Evolutionary conservation across 2,113 vertebrate genomes (phyloP), one percentile per base, ranked within the genome.

Genomic region (Neoarius graeffei): DNA sequence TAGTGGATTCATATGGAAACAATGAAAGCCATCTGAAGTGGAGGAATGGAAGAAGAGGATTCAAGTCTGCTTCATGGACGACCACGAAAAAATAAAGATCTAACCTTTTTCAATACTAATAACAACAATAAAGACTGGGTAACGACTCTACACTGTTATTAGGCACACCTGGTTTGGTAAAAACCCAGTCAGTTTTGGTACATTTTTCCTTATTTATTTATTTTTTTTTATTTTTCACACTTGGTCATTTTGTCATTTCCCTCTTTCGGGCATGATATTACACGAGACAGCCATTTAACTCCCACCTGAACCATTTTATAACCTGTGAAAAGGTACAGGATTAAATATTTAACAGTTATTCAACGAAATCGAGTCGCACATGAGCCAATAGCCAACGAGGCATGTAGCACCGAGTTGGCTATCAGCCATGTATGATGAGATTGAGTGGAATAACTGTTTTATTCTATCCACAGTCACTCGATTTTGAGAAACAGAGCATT

Each of bases 1-100:
- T 15, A 74, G 23, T 81, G 54, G 3, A 88, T 73, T 71, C 83
- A 87, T 35, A 77, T 84, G 86, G 81, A 73, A 84, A 74, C 59
- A 84, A 88, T 84, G 69, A 87, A 87, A 71, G 17, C 25, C 67
- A 74, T 52, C 8, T 56, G 59, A 56, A 84, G 14, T 23, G 59
- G 57, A 62, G 19, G 81, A 83, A 87, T 62, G 11, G 81, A 83
- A 87, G 54, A 7, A 62, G 14, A 23, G 50, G 48, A 66, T 82
- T 82, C 66, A 50, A 50, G 64, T 81, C 27, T 57, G 77, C 2
- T 86, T 86, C 60, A 66, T 17, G 17, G 74, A 50, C 56, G 62
- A 56, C 77, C 13, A 69, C 27, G 7, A 56, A 67, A 19, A 69
- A 1, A 86, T 7, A 81, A 64, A 86, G 4, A 67, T 15, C 76